phyloP scores from a whole-genome alignment of 1,140 invertebrate genomes.

The Pemphigus obesinymphae region DNA sequence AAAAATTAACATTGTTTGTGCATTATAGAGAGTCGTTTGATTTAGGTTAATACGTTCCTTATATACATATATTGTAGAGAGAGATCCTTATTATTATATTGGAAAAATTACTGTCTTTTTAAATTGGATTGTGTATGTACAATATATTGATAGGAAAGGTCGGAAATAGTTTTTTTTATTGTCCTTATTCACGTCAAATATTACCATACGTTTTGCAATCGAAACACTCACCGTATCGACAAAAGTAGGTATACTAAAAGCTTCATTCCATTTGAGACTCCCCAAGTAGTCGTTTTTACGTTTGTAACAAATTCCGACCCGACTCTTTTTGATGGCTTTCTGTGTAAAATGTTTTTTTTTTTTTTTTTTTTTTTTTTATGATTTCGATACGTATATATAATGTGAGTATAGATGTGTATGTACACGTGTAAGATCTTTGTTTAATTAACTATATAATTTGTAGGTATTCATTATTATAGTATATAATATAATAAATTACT shows the following conservation, averaged over 20 bases:
- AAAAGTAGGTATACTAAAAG: slow-evolving; percentile 16
- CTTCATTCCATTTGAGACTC: slow-evolving; percentile 7
- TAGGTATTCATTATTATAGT: neutral
- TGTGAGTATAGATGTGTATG: neutral
- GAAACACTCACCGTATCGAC: neutral
- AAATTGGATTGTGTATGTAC: neutral
- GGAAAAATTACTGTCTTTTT: neutral
- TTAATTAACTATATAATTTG: neutral
- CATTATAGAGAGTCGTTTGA: neutral
- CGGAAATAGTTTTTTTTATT: neutral
- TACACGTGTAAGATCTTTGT: neutral
- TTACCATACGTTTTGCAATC: slow-evolving; percentile 12
- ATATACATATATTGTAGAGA: neutral
- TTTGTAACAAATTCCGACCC: slow-evolving; percentile 4
- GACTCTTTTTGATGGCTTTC: neutral
- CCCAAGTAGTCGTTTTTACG: slow-evolving; percentile 9
- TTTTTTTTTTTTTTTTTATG: neutral
- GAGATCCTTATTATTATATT: neutral
- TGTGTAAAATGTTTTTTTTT: neutral
- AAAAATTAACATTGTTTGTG: neutral
- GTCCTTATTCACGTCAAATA: neutral
- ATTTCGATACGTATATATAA: neutral
- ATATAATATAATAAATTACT: neutral
- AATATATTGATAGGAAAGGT: neutral
- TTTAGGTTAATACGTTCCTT: neutral